phyloP scores from a whole-genome alignment of 30 jellyfish, hydroid and myxozoan genomes.

The Chrysaora quinquecirrha region DNA sequence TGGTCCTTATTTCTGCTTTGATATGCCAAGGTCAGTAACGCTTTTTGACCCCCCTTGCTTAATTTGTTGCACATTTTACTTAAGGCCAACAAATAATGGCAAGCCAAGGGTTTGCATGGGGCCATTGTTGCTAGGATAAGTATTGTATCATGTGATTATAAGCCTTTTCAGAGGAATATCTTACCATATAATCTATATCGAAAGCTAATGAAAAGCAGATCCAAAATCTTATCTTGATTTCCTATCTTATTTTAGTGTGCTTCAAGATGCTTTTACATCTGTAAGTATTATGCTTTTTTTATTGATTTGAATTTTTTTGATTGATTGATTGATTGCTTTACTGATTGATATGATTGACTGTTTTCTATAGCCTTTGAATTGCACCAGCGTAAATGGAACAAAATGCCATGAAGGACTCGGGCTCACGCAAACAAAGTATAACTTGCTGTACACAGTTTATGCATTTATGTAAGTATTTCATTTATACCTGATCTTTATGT shows the following conservation, averaged over 20 bases:
- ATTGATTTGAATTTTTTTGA: neutral
- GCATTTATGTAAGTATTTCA: constrained; percentile 88
- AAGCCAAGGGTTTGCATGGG: too few relatives aligned
- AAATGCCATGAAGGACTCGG: constrained; percentile 89
- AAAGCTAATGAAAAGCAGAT: too few relatives aligned
- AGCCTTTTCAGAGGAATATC: too few relatives aligned
- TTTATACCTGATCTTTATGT: too few relatives aligned
- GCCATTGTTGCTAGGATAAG: too few relatives aligned
- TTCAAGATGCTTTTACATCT: constrained; percentile 79
- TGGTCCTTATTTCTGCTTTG: constrained; percentile 93
- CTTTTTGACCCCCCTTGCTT: too few relatives aligned
- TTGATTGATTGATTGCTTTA: neutral
- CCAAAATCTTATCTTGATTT: too few relatives aligned
- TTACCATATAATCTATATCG: too few relatives aligned
- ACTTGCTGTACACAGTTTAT: constrained; percentile 81
- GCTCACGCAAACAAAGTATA: constrained; percentile 79
- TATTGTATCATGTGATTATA: too few relatives aligned
- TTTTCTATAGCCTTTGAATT: constrained; percentile 33
- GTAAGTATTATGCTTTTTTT: constrained; percentile 35
- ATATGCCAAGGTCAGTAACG: constrained; percentile 99
- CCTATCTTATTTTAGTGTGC: constrained; percentile 72
- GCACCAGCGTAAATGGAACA: constrained; percentile 58
- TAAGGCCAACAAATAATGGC: too few relatives aligned
- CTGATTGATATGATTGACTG: neutral
- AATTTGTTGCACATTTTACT: too few relatives aligned